Percentiles rank a stretch among this genome's conserved stretches.
Conservation (phyloP, 2,113 vertebrate species). For the Hemibagrus wyckioides region DNA sequence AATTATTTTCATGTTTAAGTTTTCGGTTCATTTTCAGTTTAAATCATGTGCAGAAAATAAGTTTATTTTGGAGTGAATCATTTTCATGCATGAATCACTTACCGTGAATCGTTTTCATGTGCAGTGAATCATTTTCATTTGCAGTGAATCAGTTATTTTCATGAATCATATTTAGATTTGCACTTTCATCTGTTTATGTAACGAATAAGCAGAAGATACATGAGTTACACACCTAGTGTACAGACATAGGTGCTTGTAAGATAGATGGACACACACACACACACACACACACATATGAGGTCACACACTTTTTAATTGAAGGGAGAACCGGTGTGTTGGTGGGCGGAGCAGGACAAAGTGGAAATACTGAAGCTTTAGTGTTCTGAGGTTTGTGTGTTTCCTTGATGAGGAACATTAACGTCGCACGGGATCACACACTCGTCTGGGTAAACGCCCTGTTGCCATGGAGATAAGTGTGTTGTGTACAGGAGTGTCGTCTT, state of each 20-base stretch:
- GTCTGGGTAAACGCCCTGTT: conserved; percentile 29
- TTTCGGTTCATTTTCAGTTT: not conserved
- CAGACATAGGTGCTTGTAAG: not conserved
- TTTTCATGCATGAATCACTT: not conserved
- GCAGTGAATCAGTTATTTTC: not conserved
- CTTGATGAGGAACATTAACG: conserved; percentile 35
- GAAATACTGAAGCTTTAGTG: not conserved
- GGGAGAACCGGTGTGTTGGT: not conserved
- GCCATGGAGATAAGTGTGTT: conserved; percentile 69
- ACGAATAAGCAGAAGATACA: not conserved
- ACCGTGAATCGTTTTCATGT: not conserved
- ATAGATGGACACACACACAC: not conserved
- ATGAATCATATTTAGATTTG: not conserved
- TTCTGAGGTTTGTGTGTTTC: conserved; percentile 39
- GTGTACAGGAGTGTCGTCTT: conserved; percentile 65
- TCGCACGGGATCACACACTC: conserved; percentile 10
- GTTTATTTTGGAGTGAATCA: not conserved
- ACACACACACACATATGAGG: not conserved
- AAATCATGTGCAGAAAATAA: not conserved
- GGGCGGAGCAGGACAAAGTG: not conserved
- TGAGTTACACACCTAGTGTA: not conserved
- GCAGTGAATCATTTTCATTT: not conserved
- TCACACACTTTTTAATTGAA: not conserved
- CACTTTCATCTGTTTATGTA: too few species aligned
- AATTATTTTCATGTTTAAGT: not conserved